Percentiles rank a stretch among this genome's conserved stretches.
phyloP scores from a whole-genome alignment of 2,113 vertebrate genomes.

The Nibea albiflora region DNA sequence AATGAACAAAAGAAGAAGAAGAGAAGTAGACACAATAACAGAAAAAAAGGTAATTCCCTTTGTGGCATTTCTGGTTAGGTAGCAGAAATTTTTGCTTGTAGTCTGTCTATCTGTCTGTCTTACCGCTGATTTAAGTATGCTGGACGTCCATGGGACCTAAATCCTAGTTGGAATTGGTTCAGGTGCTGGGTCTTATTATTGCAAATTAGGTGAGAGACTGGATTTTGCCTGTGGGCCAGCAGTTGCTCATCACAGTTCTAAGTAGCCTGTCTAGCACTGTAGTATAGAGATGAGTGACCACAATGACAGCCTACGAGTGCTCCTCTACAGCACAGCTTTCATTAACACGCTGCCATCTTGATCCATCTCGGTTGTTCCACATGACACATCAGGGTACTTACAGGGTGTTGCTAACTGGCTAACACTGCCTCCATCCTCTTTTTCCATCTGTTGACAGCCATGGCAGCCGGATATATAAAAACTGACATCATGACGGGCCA shows the following conservation, averaged over 20 bases:
- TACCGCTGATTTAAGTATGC: constrained; percentile 16
- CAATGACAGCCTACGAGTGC: constrained; percentile 53
- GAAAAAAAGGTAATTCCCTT: constrained; percentile 7
- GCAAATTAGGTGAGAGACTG: constrained; percentile 55
- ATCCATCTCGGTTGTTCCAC: constrained; percentile 55
- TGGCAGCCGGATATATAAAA: constrained; percentile 37
- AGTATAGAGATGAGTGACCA: constrained; percentile 60
- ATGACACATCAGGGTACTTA: constrained; percentile 51
- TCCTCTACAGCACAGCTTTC: constrained; percentile 49
- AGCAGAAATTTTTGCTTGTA: constrained; percentile 23
- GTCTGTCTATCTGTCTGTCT: constrained; percentile 38
- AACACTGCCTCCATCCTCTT: constrained; percentile 36
- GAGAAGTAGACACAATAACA: not conserved
- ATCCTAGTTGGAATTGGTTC: constrained; percentile 39
- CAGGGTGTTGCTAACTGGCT: constrained; percentile 45
- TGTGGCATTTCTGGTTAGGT: constrained; percentile 15
- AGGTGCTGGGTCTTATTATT: constrained; percentile 52
- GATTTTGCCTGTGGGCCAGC: constrained; percentile 50
- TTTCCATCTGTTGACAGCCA: constrained; percentile 58
- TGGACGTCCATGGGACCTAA: constrained; percentile 8
- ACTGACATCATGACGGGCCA: constrained; percentile 24
- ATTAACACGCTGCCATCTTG: constrained; percentile 55
- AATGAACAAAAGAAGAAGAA: not conserved
- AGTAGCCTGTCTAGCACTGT: constrained; percentile 31
- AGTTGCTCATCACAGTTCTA: constrained; percentile 44